Conservation (phyloP, 2,888 invertebrate genomes). For the Rhingia rostrata region DNA sequence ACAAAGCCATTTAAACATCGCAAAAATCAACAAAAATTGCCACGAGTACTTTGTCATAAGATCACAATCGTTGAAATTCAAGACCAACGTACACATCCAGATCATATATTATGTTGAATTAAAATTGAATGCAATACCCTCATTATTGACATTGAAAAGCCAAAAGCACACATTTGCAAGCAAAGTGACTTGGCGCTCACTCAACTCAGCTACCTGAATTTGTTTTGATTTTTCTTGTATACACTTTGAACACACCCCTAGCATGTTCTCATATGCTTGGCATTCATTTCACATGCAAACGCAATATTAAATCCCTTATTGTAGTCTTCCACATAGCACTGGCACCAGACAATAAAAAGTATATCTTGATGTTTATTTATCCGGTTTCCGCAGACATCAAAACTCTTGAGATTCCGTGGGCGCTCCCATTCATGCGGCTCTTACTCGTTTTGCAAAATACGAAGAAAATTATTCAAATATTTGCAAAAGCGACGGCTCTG, state of each 20-base stretch:
- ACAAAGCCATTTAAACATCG: no score
- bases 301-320: constrained; percentile 25
- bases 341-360: neutral
- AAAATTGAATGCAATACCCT: no score
- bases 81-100: no score
- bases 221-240: neutral
- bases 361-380: constrained; percentile 27
- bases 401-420: constrained; percentile 8
- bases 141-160: no score
- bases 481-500: constrained; percentile 10
- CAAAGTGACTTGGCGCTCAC: neutral
- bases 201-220: neutral
- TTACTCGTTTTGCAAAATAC: neutral
- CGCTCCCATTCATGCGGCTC: neutral
- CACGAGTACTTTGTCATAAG: no score
- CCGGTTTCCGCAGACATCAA: constrained; percentile 24
- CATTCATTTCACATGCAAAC: constrained; percentile 12
- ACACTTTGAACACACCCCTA: neutral
- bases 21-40: no score
- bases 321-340: neutral
- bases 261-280: neutral
- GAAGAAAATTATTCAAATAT: constrained; percentile 35
- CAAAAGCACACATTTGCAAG: no score
- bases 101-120: no score
- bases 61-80: no score